Base-by-base conservation (phyloP, 2,797 vertebrate genomes). In the Myotis vivesi region DNA sequence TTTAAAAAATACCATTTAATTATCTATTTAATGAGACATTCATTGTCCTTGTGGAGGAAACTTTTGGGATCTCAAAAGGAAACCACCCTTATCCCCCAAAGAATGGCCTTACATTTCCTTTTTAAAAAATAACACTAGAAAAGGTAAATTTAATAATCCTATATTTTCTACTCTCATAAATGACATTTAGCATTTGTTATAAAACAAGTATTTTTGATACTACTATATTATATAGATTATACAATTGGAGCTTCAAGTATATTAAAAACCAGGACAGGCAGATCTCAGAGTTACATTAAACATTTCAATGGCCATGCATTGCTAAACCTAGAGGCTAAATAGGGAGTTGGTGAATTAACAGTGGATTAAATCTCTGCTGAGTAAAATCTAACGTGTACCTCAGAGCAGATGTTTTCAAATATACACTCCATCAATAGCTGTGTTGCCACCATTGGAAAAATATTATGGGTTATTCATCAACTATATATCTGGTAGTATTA, bases 351-450 rank as follows among this genome's bases (percentile, higher is more conserved):
- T 93, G 49, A 82, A 55, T 94, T 87, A 84, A 82, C 75, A 88
- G 19, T 81, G 17, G 6, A 57, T 68, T 94, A 57, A 92, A 90
- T 68, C 25, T 10, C 36, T 81, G 9, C 19, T 68, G 19, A 51
- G 23, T 6, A 79, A 33, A 66, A 19, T 36, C 36, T 41, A 91
- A 25, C 13, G 73, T 83, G 49, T 62, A n/a, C 51, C 36, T 38
- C 51, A 94, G 38, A 92, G 86, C 17, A 88, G 59, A 66, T 94
- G 64, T 51, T 92, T 62, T 91, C 4, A 89, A 94, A 91, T 62
- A 75, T 3, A 81, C 6, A 81, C 15, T 53, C 30, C 6, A 81
- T 51, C 38, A 86, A 87, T 95, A 83, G 25, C 23, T 69, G 11
- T 82, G 41, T 72, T 83, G 30, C 4, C 17, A 57, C 82, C 5